Evolutionary conservation across 2,888 invertebrate species (phyloP).

Genomic region (Harmothoe impar): DNA sequence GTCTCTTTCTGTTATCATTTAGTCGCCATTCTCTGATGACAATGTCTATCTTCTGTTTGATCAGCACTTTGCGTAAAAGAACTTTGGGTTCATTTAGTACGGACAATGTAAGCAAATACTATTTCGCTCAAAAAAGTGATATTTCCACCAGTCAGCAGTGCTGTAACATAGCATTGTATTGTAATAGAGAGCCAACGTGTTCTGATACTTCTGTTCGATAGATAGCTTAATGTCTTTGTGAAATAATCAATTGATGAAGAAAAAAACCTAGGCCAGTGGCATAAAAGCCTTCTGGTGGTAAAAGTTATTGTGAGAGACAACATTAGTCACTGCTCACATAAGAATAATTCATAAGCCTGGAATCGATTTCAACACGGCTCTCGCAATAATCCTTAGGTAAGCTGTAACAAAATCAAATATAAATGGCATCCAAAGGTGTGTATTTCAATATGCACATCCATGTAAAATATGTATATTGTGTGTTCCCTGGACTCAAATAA

Average conservation of each 20-base stretch:
- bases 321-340: conserved; percentile 5
- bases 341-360: neutral
- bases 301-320: neutral
- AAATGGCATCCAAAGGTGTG: neutral
- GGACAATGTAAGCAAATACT: too few relatives aligned
- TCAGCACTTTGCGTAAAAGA: too few relatives aligned
- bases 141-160: too few relatives aligned
- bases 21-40: too few relatives aligned
- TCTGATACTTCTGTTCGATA: neutral
- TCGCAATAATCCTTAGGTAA: conserved; percentile 15
- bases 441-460: too few relatives aligned
- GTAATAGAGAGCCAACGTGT: neutral
- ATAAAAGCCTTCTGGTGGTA: neutral
- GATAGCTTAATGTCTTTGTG: neutral
- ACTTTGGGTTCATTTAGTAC: too few relatives aligned
- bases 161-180: too few relatives aligned
- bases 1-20: too few relatives aligned
- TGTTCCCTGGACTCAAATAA: too few relatives aligned
- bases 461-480: too few relatives aligned
- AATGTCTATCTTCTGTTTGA: too few relatives aligned
- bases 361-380: conserved; percentile 7
- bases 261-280: neutral
- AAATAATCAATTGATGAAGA: conserved; percentile 39
- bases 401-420: conserved; percentile 28
- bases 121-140: too few relatives aligned